phyloP scores from a whole-genome alignment of 2,888 invertebrate genomes.

The Agrochola lota region DNA sequence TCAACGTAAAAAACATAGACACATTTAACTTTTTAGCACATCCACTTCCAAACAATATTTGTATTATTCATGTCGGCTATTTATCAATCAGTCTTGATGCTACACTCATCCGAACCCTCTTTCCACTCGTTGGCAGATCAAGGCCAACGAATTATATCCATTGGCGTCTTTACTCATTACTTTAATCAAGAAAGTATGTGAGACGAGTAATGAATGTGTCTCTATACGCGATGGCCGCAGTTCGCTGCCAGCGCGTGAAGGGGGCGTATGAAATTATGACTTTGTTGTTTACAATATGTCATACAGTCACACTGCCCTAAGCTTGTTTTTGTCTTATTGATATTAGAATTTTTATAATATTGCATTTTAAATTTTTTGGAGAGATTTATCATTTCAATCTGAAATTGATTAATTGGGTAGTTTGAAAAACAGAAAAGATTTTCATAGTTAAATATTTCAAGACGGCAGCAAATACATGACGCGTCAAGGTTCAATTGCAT shows the following conservation, averaged over 20 bases:
- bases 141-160: constrained; percentile 21
- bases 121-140: constrained; percentile 29
- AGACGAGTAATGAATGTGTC: constrained; percentile 39
- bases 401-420: background rate
- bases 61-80: constrained; percentile 26
- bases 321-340: constrained; percentile 39
- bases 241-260: constrained; percentile 31
- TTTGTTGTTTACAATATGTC: constrained; percentile 43
- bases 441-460: constrained; percentile 9
- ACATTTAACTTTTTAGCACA: constrained; percentile 41
- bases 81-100: constrained; percentile 32
- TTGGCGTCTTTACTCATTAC: constrained; percentile 15
- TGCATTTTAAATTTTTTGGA: background rate
- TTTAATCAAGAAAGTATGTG: constrained; percentile 9
- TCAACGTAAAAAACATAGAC: constrained; percentile 42
- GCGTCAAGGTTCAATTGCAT: constrained; percentile 20
- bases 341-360: constrained; percentile 17
- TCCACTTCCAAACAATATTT: constrained; percentile 21
- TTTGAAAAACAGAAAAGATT: background rate
- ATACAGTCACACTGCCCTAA: constrained; percentile 29
- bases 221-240: background rate
- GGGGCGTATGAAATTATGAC: constrained; percentile 45
- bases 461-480: background rate
- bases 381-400: constrained; percentile 20
- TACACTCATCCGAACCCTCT: constrained; percentile 6